phyloP scores from a whole-genome alignment of 2,113 vertebrate species.

The Tretioscincus oriximinensis region DNA sequence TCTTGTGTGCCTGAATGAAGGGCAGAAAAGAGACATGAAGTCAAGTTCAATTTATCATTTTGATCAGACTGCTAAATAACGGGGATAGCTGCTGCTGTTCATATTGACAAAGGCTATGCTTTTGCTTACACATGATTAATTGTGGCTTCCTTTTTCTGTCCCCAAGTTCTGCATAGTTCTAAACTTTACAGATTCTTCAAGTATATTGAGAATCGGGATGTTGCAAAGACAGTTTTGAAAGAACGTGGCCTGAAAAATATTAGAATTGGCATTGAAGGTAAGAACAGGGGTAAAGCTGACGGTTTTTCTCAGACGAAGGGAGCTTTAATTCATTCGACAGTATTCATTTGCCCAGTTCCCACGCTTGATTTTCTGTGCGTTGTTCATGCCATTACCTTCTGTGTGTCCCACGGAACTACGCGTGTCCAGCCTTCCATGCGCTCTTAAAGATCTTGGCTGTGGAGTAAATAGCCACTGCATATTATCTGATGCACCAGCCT shows the following conservation, averaged over 20 bases:
- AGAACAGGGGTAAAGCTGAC: background rate
- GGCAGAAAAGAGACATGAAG: background rate
- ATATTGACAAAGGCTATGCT: background rate
- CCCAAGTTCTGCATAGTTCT: slow-evolving; percentile 81
- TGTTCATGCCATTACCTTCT: no score
- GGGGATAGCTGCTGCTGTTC: background rate
- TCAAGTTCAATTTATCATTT: no score
- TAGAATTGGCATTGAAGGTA: slow-evolving; percentile 84
- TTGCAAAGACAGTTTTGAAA: slow-evolving; percentile 81
- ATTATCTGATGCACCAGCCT: no score
- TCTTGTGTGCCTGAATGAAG: background rate
- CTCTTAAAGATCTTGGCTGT: no score
- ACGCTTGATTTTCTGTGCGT: no score
- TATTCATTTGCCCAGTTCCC: no score
- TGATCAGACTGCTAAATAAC: background rate
- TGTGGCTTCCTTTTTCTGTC: slow-evolving; percentile 5
- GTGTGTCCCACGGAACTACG: no score
- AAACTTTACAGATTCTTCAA: slow-evolving; percentile 87
- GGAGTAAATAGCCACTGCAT: no score
- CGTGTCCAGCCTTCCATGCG: no score
- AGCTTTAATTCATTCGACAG: no score
- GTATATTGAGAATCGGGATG: slow-evolving; percentile 82
- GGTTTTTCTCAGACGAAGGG: background rate
- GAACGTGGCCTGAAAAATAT: slow-evolving; percentile 83
- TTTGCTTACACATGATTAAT: slow-evolving; percentile 10